Base-by-base conservation (phyloP, 2,113 vertebrate species). In the Triplophysa rosa region DNA sequence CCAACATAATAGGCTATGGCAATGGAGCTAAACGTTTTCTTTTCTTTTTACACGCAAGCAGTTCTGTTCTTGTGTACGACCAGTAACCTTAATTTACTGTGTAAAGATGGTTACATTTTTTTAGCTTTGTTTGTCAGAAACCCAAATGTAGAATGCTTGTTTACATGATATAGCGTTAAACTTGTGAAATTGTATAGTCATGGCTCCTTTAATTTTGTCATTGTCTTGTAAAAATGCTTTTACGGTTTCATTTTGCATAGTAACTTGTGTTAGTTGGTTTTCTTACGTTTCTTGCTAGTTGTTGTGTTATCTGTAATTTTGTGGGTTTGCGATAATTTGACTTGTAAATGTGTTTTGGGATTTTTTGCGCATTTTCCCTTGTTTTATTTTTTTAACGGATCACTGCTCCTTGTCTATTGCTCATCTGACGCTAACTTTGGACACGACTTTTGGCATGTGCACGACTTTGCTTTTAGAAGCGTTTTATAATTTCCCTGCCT, bases 11-110 rank as follows among this genome's bases (percentile, higher is more conserved):
- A 93, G 95, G 74, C 79, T 81, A 70, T 61, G 94, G 94, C 94
- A 95, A 96, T 90, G 93, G 92, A 96, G 95, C 95, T 95, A 93
- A 95, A 94, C 93, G 92, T 93, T 95, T 93, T 94, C 93, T 80
- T 29, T 65, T 65, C 45, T 73, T 87, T 61, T 87, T 74, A 96
- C 95, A 94, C 96, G 95, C 96, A 98, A 98, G 96, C 95, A 97
- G 95, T 99, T 98, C 95, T 98, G 96, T 99, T 98, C 96, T 98
- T 98, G 96, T 97, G 96, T 98, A 95, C 95, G 94, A 98, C 95
- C 95, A 95, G 98, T 99, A 99, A 99, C 98, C 98, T 97, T 98
- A 98, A 98, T 99, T 99, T 99, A 99, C 98, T 98, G 96, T 99
- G 98, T 99, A 99, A 99, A 99, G 96, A 98, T 98, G 98, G 98